A percentile compares a stretch with the other conserved stretches of the same genome.
Conservation (phyloP, 2,888 invertebrate genomes). For the Tetramorium bicarinatum region DNA sequence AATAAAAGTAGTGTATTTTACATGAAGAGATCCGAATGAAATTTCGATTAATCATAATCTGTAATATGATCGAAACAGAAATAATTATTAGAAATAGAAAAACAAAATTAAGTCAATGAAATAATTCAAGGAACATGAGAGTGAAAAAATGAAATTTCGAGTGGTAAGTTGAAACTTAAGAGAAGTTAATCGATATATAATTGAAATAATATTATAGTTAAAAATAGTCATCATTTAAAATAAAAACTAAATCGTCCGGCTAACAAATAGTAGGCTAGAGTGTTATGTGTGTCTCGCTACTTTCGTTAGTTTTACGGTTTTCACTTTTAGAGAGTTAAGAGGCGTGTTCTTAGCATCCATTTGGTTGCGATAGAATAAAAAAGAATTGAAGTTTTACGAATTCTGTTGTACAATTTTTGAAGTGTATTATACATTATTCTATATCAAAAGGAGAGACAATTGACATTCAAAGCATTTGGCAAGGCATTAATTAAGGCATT, state of each 20-base stretch:
- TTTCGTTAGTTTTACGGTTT: neutral
- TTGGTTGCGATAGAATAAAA: neutral
- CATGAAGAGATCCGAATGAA: neutral
- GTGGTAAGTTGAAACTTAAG: neutral
- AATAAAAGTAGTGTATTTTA: neutral
- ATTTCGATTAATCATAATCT: neutral
- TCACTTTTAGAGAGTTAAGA: neutral
- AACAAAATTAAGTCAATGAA: neutral
- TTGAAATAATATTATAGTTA: neutral
- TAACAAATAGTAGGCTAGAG: too few relatives aligned
- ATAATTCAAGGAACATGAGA: neutral
- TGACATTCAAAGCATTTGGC: neutral
- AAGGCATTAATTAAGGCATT: too few relatives aligned
- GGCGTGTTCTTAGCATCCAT: neutral
- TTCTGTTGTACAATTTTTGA: neutral
- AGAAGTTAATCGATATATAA: neutral
- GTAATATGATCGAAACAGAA: too few relatives aligned
- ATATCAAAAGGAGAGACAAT: neutral
- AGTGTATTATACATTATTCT: neutral
- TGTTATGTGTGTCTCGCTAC: neutral
- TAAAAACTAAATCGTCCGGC: too few relatives aligned
- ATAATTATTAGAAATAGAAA: too few relatives aligned
- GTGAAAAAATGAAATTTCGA: neutral
- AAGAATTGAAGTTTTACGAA: neutral
- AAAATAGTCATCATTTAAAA: too few relatives aligned